Evolutionary conservation across 2,888 invertebrate genomes (phyloP), one percentile per base, ranked within the genome.

Genomic region (Aphelenchoides bicaudatus): DNA sequence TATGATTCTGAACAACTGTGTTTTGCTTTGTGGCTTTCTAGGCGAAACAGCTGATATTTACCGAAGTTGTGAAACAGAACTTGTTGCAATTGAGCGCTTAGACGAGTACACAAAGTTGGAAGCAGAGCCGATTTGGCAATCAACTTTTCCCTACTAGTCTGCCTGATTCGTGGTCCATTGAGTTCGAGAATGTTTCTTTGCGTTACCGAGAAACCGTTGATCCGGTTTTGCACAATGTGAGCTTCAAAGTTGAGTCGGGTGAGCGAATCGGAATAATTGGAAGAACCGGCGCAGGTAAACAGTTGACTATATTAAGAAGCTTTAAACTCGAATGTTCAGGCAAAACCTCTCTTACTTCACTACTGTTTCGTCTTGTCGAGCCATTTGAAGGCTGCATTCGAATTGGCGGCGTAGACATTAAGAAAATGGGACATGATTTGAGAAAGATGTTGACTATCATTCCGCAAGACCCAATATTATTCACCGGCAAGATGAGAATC

Each of bases 21-120:
- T 27, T 13, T 28, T 37, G 57, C 10, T 56, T 21, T 28, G 56
- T 56, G 43, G 43, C 16, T 19, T 21, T 25, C 25, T 43, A 10
- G 43, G 43, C 10, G 43, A 47, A 29, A 4, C 29, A 5, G 48
- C 48, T 8, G 5, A 5, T 4, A 6, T 6, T 5, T 28, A 10
- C 6, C 8, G 25, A 25, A 8, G 27, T 10, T 88, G 94, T 39
- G 96, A 96, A 83, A 91, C 92, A 0, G 93, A 94, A 80, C 91
- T 94, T 72, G 92, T 94, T 0, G 89, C 93, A 2, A 91, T 94
- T 1, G 94, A 96, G 81, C 86, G 94, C 79, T 91, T 94, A 76
- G 90, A 92, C 79, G 94, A 96, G 79, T 94, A 93, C 66, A 69
- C 73, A 0, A 62, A 67, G 2, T 65, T 49, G 37, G 29, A 63